phyloP scores from a whole-genome alignment of 2,113 vertebrate species.

The Dunckerocampus dactyliophorus region DNA sequence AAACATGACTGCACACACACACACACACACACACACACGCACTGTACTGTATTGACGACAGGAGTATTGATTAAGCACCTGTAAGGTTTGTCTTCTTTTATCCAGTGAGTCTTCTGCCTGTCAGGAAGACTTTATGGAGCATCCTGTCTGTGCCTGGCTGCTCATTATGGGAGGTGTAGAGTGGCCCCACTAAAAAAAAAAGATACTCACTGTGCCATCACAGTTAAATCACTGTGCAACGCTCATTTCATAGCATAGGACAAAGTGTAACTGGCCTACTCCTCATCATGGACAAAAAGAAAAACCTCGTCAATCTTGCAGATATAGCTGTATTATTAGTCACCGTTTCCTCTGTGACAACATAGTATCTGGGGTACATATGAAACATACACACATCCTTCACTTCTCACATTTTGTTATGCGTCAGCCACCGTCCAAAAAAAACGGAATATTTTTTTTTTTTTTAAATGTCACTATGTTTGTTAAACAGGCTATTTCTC shows the following conservation, averaged over 20 bases:
- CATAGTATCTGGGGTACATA: too few relatives aligned
- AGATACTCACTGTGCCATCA: conserved; percentile 30
- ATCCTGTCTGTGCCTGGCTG: conserved; percentile 44
- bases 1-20: conserved; percentile 14
- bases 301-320: too few relatives aligned
- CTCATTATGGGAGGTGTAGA: conserved; percentile 53
- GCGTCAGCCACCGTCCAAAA: too few relatives aligned
- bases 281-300: conserved; percentile 1
- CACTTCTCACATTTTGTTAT: too few relatives aligned
- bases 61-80: conserved; percentile 61
- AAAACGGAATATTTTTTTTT: too few relatives aligned
- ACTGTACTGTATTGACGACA: conserved; percentile 60
- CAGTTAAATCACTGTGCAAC: conserved; percentile 26
- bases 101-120: conserved; percentile 39
- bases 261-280: conserved; percentile 17
- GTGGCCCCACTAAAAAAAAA: conserved; percentile 51
- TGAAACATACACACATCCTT: too few relatives aligned
- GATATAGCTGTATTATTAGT: too few relatives aligned
- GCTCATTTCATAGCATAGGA: conserved; percentile 23
- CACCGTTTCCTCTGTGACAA: too few relatives aligned
- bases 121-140: conserved; percentile 52
- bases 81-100: conserved; percentile 62
- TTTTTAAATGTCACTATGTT: too few relatives aligned
- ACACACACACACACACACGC: conserved; percentile 17
- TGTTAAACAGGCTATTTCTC: too few relatives aligned